A percentile compares a stretch with the other conserved stretches of the same genome.
Evolutionary conservation across 1,140 invertebrate genomes (phyloP).

Genomic region (Microplitis mediator): DNA sequence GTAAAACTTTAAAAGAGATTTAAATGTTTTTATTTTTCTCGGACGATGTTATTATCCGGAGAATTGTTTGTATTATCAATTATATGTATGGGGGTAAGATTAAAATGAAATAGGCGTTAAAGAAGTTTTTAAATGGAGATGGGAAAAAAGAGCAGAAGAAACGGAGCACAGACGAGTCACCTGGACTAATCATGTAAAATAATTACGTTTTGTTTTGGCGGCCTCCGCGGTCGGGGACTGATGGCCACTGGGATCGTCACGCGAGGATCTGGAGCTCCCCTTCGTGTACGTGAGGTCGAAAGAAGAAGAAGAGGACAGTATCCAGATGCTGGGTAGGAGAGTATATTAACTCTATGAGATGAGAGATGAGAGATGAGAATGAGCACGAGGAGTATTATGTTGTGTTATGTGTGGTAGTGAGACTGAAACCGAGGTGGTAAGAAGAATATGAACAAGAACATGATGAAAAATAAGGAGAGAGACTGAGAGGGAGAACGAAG

Average conservation of each 20-base stretch:
- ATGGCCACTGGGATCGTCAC: constrained; percentile 53
- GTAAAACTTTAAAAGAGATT: too few relatives aligned
- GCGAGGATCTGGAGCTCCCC: constrained; percentile 35
- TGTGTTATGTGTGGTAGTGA: background rate
- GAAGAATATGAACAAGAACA: constrained; percentile 3
- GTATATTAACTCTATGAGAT: too few relatives aligned
- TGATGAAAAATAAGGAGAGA: background rate
- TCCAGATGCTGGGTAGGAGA: too few relatives aligned
- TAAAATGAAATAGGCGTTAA: constrained; percentile 25
- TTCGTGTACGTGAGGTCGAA: background rate
- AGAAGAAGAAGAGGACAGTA: too few relatives aligned
- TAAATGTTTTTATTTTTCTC: too few relatives aligned
- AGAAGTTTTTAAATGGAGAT: constrained; percentile 6
- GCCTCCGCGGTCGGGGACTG: constrained; percentile 32
- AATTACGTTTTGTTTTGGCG: constrained; percentile 58
- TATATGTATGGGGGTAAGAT: background rate
- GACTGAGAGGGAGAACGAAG: constrained; percentile 40
- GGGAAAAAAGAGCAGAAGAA: constrained; percentile 25
- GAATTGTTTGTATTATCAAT: background rate
- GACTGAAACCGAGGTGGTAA: constrained; percentile 8
- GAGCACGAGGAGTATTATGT: background rate
- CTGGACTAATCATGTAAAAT: constrained; percentile 58
- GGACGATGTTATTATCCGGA: too few relatives aligned
- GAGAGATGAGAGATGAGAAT: background rate
- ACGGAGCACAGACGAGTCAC: constrained; percentile 19